These are phyloP conservation scores for Bembecia ichneumoniformis DNA, from an alignment of 2,888 invertebrate genomes.

Conservation along the genomic window DNA sequence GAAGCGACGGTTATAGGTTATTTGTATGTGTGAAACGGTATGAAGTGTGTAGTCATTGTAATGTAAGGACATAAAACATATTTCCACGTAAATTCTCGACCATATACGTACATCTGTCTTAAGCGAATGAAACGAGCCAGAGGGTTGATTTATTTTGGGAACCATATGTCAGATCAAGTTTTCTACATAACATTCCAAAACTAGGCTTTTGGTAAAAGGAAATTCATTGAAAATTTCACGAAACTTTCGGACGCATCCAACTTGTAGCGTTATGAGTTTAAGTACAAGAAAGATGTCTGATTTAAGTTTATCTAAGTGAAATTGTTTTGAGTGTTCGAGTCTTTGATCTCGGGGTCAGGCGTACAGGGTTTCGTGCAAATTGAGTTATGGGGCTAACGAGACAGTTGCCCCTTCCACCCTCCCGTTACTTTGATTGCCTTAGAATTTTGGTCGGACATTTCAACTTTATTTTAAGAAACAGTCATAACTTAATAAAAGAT, in stretches of 20 bases:
- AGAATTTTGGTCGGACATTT: too few species aligned
- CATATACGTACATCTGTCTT: too few species aligned
- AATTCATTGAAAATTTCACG: neutral
- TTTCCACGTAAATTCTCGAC: too few species aligned
- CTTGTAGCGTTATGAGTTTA: neutral
- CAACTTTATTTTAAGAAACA: too few species aligned
- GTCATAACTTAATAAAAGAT: too few species aligned
- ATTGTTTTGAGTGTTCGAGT: conserved; percentile 17
- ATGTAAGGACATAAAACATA: neutral
- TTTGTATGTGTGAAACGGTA: too few species aligned
- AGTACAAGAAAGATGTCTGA: neutral
- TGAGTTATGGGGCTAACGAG: conserved; percentile 17
- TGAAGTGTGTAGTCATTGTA: too few species aligned
- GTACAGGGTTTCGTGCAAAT: conserved; percentile 13
- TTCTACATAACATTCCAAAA: too few species aligned
- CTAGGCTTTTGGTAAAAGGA: too few species aligned
- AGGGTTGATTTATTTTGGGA: too few species aligned
- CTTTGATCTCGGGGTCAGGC: conserved; percentile 21
- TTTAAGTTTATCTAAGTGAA: conserved; percentile 16
- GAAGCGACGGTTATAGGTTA: neutral
- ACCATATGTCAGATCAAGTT: too few species aligned
- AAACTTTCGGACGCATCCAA: neutral
- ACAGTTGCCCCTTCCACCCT: conserved; percentile 7
- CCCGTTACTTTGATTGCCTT: neutral
- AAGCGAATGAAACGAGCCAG: too few species aligned